Base-by-base conservation (phyloP, 2,113 vertebrate genomes). In the Microtus ochrogaster region DNA sequence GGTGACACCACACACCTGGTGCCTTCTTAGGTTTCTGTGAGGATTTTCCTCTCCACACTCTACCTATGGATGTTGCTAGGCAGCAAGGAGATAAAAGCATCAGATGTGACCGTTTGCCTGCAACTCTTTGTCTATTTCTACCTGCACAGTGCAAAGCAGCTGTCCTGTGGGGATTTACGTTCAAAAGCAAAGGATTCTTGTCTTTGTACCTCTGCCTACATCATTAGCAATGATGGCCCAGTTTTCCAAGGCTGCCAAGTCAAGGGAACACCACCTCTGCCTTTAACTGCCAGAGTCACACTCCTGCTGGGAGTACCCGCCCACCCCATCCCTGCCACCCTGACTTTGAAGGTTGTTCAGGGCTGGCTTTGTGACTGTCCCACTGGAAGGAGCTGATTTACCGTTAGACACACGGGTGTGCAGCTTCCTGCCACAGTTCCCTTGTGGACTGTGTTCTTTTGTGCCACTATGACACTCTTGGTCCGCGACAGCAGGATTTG, bases 161-260 rank as follows among this genome's bases (percentile, higher is more conserved):
- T 96, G 95, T 98, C 96, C 96, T 90, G 39, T 79, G 89, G 96
- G 95, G 95, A 97, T 96, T 97, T 78, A 78, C 92, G 90, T 98
- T 95, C 94, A 95, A 97, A 97, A 97, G 95, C 68, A 85, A 68
- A 76, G 96, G 63, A 47, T 55, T 91, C 97, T 87, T 33, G 47
- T 94, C 97, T 96, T 92, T 91, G 87, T 70, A 95, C 84, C 90
- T 87, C 95, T 83, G 95, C 92, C 95, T 74, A 90, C 70, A 79
- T 92, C 83, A 91, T 97, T 96, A 98, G 91, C 70, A 49, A 82
- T 87, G 91, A 92, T 30, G 87, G 85, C 91, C 79, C 28, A 1
- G 78, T 90, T 95, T 95, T 92, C 88, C 84, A 47, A 94, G 89
- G 68, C 55, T 58, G 28, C 77, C 52, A 78, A 91, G 94, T 82